Percentiles rank a stretch among this genome's conserved stretches.
phyloP scores from a whole-genome alignment of 2,888 invertebrate species.

The Erannis defoliaria region DNA sequence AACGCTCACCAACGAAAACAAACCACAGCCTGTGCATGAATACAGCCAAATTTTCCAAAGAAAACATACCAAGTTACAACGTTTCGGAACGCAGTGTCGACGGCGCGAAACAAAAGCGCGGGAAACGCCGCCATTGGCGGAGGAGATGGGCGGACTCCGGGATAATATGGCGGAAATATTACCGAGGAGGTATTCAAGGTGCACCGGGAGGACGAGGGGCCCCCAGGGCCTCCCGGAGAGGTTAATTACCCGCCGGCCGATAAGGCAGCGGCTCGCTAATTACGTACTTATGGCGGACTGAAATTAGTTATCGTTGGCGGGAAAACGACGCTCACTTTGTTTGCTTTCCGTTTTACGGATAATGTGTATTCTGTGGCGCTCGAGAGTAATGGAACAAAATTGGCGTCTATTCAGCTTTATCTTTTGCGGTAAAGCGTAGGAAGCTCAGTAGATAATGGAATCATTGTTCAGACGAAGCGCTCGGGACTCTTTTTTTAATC shows the following conservation, averaged over 20 bases:
- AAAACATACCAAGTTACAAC: constrained; percentile 80
- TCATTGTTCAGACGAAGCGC: constrained; percentile 76
- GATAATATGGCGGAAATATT: constrained; percentile 86
- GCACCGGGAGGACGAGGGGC: constrained; percentile 65
- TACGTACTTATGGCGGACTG: constrained; percentile 86
- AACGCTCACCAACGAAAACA: constrained; percentile 79
- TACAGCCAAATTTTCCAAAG: constrained; percentile 83
- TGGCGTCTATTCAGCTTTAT: constrained; percentile 82
- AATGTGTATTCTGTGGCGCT: constrained; percentile 79
- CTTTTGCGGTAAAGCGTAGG: constrained; percentile 73
- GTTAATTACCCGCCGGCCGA: constrained; percentile 86
- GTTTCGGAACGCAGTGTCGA: constrained; percentile 78
- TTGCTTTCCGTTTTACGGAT: constrained; percentile 85
- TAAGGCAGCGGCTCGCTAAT: constrained; percentile 87
- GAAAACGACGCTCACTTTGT: constrained; percentile 85
- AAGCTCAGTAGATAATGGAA: constrained; percentile 77
- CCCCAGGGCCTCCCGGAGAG: constrained; percentile 72
- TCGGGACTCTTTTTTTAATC: constrained; percentile 76
- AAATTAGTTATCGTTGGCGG: constrained; percentile 86
- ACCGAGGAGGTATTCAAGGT: constrained; percentile 84
- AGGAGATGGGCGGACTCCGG: constrained; percentile 83
- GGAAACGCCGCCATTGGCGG: constrained; percentile 81
- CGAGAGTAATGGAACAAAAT: constrained; percentile 84
- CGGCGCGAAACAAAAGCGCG: constrained; percentile 85
- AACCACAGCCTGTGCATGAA: constrained; percentile 74